These are phyloP conservation scores for Heteromormyrus szaboi DNA, from an alignment of 2,797 vertebrate genomes.

Conservation along the genomic window DNA sequence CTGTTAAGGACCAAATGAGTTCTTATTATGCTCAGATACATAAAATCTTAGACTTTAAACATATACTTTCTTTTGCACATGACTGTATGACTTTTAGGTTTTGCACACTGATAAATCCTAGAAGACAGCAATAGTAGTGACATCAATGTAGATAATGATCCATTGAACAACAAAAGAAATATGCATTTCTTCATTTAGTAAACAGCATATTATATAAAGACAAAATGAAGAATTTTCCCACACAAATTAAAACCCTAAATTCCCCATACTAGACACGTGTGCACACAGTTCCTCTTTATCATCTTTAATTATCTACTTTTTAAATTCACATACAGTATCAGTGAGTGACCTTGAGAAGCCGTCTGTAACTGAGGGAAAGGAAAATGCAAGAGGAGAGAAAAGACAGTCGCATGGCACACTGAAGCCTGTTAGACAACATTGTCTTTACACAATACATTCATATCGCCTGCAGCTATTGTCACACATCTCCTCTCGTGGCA, in stretches of 20 bases:
- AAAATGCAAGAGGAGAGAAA: conserved; percentile 49
- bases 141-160: conserved; percentile 1
- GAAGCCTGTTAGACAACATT: conserved; percentile 30
- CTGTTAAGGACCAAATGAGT: not conserved
- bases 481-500: conserved; percentile 37
- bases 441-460: conserved; percentile 50
- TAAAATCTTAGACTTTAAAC: not conserved
- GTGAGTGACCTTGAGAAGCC: conserved; percentile 51
- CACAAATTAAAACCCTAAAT: not conserved
- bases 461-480: conserved; percentile 59
- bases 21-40: not conserved
- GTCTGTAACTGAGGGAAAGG: conserved; percentile 50
- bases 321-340: conserved; percentile 8
- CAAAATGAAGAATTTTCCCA: not conserved
- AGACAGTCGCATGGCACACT: conserved; percentile 29
- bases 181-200: not conserved
- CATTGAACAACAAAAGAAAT: not conserved
- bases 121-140: not conserved
- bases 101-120: conserved; percentile 1
- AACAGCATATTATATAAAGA: not conserved
- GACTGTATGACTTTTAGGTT: not conserved
- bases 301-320: conserved; percentile 6
- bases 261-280: not conserved
- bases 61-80: not conserved
- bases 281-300: not conserved